A percentile compares a stretch with the other conserved stretches of the same genome.
These are phyloP conservation scores for Nebria ingens DNA, from an alignment of 1,140 invertebrate genomes.

Conservation along the genomic window DNA sequence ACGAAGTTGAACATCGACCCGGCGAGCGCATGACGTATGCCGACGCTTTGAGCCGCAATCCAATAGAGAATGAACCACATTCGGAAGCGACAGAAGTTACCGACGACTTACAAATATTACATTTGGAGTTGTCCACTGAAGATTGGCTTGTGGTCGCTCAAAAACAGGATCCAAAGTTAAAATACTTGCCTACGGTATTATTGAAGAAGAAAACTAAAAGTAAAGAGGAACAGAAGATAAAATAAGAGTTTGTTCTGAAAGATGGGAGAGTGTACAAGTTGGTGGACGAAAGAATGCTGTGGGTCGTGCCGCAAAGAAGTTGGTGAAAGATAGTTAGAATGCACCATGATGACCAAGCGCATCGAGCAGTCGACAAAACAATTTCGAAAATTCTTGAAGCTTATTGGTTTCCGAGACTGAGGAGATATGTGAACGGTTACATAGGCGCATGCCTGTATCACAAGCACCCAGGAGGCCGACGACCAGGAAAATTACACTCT, in stretches of 20 bases:
- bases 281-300: background rate
- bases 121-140: background rate
- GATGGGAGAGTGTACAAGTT: background rate
- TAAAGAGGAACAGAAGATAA: background rate
- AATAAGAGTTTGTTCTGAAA: background rate
- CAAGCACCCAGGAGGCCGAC: slow-evolving; percentile 23
- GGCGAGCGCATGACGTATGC: slow-evolving; percentile 28
- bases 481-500: slow-evolving; percentile 22
- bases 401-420: slow-evolving; percentile 27
- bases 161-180: background rate
- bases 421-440: slow-evolving; percentile 20
- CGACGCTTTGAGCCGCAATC: slow-evolving; percentile 28
- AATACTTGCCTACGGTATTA: background rate
- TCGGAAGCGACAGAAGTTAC: background rate
- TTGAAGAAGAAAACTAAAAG: background rate
- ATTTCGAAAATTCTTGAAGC: slow-evolving; percentile 20
- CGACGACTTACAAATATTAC: background rate
- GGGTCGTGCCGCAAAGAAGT: slow-evolving; percentile 17
- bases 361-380: slow-evolving; percentile 23
- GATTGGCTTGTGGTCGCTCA: background rate
- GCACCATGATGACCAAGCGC: slow-evolving; percentile 29
- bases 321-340: slow-evolving; percentile 22
- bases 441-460: slow-evolving; percentile 22
- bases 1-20: slow-evolving; percentile 26
- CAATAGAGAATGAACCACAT: background rate